Evolutionary conservation across 2,797 vertebrate species (phyloP).

Genomic region (Aeoliscus strigatus): DNA sequence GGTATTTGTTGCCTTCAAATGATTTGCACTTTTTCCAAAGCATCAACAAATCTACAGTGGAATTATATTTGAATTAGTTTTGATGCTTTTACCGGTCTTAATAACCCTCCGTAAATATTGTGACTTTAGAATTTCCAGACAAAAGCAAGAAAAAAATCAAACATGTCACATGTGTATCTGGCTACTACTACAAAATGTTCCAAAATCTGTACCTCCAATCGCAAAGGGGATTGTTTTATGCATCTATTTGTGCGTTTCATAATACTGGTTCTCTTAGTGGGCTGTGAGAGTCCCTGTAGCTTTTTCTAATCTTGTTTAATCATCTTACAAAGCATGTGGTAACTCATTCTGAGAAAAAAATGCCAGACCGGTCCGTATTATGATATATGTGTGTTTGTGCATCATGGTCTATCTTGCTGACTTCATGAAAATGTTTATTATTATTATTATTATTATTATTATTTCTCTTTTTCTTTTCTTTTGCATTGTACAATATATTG

Average conservation of each 20-base stretch:
- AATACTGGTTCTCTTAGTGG: conserved; percentile 20
- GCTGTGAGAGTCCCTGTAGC: conserved; percentile 13
- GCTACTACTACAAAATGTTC: conserved; percentile 1
- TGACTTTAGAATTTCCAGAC: background rate
- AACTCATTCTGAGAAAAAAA: conserved; percentile 12
- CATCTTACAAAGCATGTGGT: conserved; percentile 25
- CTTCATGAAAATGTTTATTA: conserved; percentile 11
- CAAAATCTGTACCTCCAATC: conserved; percentile 20
- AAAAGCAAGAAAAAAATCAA: background rate
- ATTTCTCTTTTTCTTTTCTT: conserved; percentile 14
- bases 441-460: too few species aligned
- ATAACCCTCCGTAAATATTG: background rate
- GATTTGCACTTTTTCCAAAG: conserved; percentile 1
- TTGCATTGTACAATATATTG: conserved; percentile 13
- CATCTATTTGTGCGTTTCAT: conserved; percentile 31
- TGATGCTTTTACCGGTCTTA: background rate
- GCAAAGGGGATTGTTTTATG: conserved; percentile 41
- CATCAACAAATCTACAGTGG: background rate
- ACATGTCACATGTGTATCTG: background rate
- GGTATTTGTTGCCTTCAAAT: background rate
- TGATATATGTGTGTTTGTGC: conserved; percentile 8
- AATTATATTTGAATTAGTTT: background rate
- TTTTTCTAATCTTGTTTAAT: conserved; percentile 27
- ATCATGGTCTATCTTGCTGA: conserved; percentile 6
- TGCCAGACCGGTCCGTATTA: conserved; percentile 28